A percentile compares a stretch with the other conserved stretches of the same genome.
phyloP scores from a whole-genome alignment of 2,113 vertebrate species.

The Anolis sagrei region DNA sequence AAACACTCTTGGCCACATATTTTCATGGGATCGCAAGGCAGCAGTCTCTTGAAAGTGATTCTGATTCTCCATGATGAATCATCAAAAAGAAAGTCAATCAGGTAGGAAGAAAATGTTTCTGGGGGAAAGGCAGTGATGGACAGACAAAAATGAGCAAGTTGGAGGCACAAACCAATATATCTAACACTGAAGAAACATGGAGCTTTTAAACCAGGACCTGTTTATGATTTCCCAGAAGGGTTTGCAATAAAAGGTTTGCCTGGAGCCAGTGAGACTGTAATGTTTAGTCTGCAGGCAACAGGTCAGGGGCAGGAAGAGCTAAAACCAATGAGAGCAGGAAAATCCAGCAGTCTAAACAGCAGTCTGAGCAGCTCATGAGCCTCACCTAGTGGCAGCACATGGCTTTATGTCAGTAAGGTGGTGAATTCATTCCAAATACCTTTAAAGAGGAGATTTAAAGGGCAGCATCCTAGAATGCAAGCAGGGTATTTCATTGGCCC shows the following conservation, averaged over 20 bases:
- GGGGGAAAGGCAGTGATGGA: not conserved
- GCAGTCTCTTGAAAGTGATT: not conserved
- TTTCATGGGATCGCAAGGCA: not conserved
- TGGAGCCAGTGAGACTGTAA: not conserved
- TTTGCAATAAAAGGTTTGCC: not conserved
- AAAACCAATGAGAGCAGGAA: not conserved
- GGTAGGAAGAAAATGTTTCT: not conserved
- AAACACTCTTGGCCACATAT: not conserved
- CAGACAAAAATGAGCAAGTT: not conserved
- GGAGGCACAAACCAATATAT: not conserved
- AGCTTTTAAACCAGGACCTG: not conserved
- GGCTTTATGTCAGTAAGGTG: no score
- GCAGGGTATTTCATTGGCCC: accelerated
- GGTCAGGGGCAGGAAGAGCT: not conserved
- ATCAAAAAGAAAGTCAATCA: not conserved
- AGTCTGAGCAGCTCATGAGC: no score
- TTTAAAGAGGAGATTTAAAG: no score
- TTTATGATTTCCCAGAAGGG: not conserved
- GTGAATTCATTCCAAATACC: no score
- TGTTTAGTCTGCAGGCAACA: not conserved
- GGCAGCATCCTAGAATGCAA: not conserved
- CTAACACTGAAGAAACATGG: not conserved
- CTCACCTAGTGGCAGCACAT: no score
- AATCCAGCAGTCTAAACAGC: not conserved
- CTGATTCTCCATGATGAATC: not conserved